phyloP scores from a whole-genome alignment of 2,113 vertebrate species.

The Capreolus pygargus region DNA sequence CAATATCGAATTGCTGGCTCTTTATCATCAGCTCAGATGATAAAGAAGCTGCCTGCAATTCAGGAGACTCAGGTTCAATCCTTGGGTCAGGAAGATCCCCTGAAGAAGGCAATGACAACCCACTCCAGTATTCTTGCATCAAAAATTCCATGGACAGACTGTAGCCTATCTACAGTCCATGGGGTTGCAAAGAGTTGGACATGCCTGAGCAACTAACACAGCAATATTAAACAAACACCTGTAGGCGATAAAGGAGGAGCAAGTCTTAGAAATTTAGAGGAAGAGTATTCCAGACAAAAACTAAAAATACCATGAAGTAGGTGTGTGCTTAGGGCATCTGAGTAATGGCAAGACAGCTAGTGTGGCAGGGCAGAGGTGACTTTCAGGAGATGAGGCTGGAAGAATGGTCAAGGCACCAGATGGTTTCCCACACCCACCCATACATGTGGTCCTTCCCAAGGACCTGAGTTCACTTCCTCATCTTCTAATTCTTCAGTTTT shows the following conservation, averaged over 20 bases:
- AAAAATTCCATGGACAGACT: background rate
- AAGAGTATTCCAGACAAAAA: background rate
- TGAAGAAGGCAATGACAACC: background rate
- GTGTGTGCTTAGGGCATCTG: background rate
- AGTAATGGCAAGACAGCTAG: background rate
- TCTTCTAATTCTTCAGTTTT: background rate
- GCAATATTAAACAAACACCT: background rate
- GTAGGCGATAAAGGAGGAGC: background rate
- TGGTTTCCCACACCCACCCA: background rate
- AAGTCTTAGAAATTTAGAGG: background rate
- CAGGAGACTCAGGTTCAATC: background rate
- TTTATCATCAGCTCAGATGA: background rate
- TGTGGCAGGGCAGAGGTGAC: background rate
- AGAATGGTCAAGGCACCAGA: background rate
- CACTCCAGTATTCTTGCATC: background rate
- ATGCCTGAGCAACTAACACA: background rate
- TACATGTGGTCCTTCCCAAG: background rate
- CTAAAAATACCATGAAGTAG: background rate
- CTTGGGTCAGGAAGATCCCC: background rate
- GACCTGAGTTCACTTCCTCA: background rate
- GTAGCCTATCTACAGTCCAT: background rate
- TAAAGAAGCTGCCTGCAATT: background rate
- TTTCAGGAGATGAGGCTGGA: background rate
- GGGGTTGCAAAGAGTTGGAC: background rate
- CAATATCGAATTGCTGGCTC: background rate